Base-by-base conservation (phyloP, 2,797 vertebrate genomes). In the Chromis chromis region DNA sequence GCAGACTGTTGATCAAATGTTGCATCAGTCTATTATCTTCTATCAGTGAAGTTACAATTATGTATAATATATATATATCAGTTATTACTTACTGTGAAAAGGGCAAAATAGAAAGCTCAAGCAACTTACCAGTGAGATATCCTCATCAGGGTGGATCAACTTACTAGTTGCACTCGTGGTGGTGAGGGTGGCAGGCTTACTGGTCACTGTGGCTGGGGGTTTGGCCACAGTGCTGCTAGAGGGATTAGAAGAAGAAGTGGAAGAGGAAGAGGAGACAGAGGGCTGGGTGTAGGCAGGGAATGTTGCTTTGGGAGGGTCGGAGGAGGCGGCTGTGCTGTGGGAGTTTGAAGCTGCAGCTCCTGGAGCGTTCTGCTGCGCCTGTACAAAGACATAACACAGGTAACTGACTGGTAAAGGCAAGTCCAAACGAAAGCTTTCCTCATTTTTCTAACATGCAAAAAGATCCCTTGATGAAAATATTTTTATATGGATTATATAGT, bases 61-160 rank as follows among this genome's bases (percentile, higher is more conserved):
- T 75, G 65, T 76, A 67, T 86, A 92, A 67, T 86, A 92, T 82
- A 65, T 88, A 92, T 87, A 65, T 88, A 92, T 87, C 88, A 83
- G 79, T 86, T 88, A 91, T 95, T 95, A 95, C 95, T 95, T 92
- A 96, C 92, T 92, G 92, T 95, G 93, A 89, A 92, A 95, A 94
- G 91, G 77, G 86, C 82, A 93, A 91, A 94, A 89, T 59, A 76
- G 81, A 91, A 93, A 85, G 92, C 78, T 91, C 79, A 90, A 91
- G 86, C 86, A 90, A 99, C 98, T 99, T 96, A 99, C 98, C 98
- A 99, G 95, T 77, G 98, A 99, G 95, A 99, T 97, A 96, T 99
- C 98, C 96, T 99, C 98, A 99, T 99, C 98, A 96, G 98, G 98
- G 90, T 99, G 98, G 96, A 99, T 99, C 98, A 99, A 99, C 98